Evolutionary conservation across 1,140 invertebrate genomes (phyloP), one percentile per base, ranked within the genome.

Genomic region (Lerema accius): DNA sequence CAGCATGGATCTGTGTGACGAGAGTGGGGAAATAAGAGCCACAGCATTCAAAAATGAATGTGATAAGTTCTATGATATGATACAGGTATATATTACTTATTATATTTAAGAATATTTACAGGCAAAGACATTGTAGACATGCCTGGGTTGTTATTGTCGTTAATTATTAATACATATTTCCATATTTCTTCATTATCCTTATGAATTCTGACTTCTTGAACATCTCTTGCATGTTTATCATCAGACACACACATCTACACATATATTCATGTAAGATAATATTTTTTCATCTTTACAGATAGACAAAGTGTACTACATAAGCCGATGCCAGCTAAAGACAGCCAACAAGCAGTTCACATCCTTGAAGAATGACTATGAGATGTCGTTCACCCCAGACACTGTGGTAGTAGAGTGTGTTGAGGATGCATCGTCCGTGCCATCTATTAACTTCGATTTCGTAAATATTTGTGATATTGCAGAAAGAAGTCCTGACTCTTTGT

Each of bases 351-450:
- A 97, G 76, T 99, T 94, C 79, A 94, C 93, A 10, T 94, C 90
- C 39, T 82, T 98, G 7, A 96, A 97, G 45, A 98, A 99, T 87
- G 97, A 99, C 82, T 99, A 99, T 81, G 99, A 99, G 82, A 96
- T 99, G 94, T 96, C 96, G 0, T 95, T 99, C 71, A 95, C 91
- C n/a, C 87, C 91, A 13, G 96, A 99, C 26, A 96, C 97, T 0
- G 92, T 95, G 68, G 92, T 98, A 4, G 91, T 94, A 32, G 92
- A 93, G 48, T 97, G 95, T 72, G 90, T 92, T 48, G 95, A 94
- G 6, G 93, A 94, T 40, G 77, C 82, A 11, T 76, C 84, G 0
- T 84, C 92, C 9, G 93, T 99, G 73, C 98, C 98, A 0, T 92
- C 92, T 16, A 91, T 98, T n/a, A 93, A 94, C 39, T 99, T 95